Percentiles rank a stretch among this genome's conserved stretches.
Evolutionary conservation across 2,113 vertebrate species (phyloP).

Genomic region (Brachypodius melanocephalos): DNA sequence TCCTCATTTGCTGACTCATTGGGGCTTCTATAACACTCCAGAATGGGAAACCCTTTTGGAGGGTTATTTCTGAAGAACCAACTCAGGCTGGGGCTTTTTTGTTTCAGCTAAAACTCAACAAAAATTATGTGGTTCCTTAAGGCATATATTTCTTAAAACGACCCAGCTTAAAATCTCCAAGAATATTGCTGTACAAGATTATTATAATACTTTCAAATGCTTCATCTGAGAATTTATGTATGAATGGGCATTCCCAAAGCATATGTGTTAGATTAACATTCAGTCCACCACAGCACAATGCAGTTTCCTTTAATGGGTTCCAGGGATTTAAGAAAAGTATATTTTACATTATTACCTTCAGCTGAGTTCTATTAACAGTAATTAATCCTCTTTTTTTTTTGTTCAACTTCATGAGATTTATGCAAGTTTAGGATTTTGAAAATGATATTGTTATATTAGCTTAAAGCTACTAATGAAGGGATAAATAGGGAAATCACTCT

Average conservation of each 20-base stretch:
- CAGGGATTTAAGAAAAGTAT: not conserved
- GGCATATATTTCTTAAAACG: not conserved
- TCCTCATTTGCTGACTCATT: slow-evolving; percentile 10
- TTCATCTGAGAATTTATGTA: slow-evolving; percentile 7
- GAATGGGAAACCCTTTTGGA: not conserved
- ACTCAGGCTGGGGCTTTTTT: fast-evolving
- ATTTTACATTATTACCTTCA: not conserved
- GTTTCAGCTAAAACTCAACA: not conserved
- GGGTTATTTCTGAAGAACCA: not conserved
- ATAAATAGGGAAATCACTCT: not conserved
- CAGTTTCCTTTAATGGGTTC: not conserved
- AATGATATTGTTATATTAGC: not conserved
- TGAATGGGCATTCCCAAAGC: not conserved
- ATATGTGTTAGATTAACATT: slow-evolving; percentile 15
- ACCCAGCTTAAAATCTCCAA: not conserved
- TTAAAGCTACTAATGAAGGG: not conserved
- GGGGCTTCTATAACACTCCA: not conserved
- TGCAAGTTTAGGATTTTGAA: not conserved
- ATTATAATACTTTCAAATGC: not conserved
- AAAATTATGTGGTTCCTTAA: not conserved
- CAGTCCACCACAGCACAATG: not conserved
- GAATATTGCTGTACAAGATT: not conserved
- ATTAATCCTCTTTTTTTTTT: not conserved
- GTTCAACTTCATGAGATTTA: not conserved
- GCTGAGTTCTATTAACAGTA: not conserved